These are phyloP conservation scores for Siniperca knerii DNA, from an alignment of 2,113 vertebrate genomes.

Conservation along the genomic window DNA sequence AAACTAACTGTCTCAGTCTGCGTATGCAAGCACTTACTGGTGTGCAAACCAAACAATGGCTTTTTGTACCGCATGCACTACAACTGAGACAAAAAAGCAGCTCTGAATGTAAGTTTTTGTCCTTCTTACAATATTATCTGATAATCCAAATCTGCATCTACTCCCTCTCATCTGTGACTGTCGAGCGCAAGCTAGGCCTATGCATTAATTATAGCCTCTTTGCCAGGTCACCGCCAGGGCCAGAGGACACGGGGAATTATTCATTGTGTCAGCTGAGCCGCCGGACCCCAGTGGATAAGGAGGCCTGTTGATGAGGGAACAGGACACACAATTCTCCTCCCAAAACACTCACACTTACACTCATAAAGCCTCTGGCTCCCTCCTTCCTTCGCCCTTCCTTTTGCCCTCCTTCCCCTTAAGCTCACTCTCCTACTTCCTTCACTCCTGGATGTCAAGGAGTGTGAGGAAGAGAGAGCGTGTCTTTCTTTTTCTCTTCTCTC, in stretches of 20 bases:
- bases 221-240: slow-evolving; percentile 70
- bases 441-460: slow-evolving; percentile 70
- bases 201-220: slow-evolving; percentile 76
- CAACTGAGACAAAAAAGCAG: slow-evolving; percentile 42
- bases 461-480: slow-evolving; percentile 33
- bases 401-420: slow-evolving; percentile 39
- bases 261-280: slow-evolving; percentile 71
- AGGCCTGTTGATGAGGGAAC: slow-evolving; percentile 73
- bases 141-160: slow-evolving; percentile 68
- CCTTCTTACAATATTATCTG: slow-evolving; percentile 60
- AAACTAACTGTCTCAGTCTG: slow-evolving; percentile 62
- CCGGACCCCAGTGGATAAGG: slow-evolving; percentile 57
- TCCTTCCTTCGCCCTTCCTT: slow-evolving; percentile 24
- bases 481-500: slow-evolving; percentile 58
- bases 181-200: slow-evolving; percentile 22
- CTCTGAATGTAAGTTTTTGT: slow-evolving; percentile 33
- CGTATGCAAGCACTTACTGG: slow-evolving; percentile 60
- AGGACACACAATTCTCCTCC: slow-evolving; percentile 43
- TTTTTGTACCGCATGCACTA: slow-evolving; percentile 11
- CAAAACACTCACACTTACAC: slow-evolving; percentile 51
- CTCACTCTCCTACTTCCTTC: slow-evolving; percentile 31
- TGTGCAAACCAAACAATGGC: slow-evolving; percentile 65
- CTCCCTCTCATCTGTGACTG: slow-evolving; percentile 47
- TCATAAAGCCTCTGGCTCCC: slow-evolving; percentile 29
- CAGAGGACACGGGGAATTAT: slow-evolving; percentile 79